phyloP scores from a whole-genome alignment of 2,888 invertebrate species.

The Serrognathus titanus region DNA sequence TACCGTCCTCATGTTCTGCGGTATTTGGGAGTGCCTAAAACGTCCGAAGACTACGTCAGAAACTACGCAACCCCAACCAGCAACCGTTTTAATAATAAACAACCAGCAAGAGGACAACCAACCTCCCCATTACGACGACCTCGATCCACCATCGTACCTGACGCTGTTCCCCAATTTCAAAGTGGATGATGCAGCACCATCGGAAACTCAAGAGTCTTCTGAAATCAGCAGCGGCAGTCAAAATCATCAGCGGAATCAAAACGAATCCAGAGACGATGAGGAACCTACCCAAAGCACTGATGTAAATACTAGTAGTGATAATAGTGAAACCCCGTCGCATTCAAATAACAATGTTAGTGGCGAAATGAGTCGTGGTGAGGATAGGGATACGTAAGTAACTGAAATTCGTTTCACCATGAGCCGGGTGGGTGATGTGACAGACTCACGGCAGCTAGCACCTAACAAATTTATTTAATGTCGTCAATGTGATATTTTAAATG shows the following conservation, averaged over 20 bases:
- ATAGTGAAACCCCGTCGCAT: not conserved
- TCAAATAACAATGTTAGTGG: not conserved
- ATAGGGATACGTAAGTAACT: not conserved
- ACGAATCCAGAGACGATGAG: not conserved
- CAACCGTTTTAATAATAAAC: conserved; percentile 40
- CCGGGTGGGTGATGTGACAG: not conserved
- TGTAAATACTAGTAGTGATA: not conserved
- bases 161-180: conserved; percentile 57
- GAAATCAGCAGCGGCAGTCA: not conserved
- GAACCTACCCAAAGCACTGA: not conserved
- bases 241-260: not conserved
- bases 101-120: conserved; percentile 24
- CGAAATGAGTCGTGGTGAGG: not conserved
- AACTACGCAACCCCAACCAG: conserved; percentile 27
- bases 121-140: conserved; percentile 63
- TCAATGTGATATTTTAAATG: conserved; percentile 1
- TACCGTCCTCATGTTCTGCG: conserved; percentile 65
- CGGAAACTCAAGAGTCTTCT: not conserved
- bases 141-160: conserved; percentile 63
- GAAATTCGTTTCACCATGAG: not conserved
- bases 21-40: conserved; percentile 58
- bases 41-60: conserved; percentile 22
- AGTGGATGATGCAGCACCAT: not conserved
- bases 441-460: not conserved
- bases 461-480: not conserved